These are phyloP conservation scores for Nothoprocta perdicaria DNA, from an alignment of 2,113 vertebrate species.

Conservation along the genomic window DNA sequence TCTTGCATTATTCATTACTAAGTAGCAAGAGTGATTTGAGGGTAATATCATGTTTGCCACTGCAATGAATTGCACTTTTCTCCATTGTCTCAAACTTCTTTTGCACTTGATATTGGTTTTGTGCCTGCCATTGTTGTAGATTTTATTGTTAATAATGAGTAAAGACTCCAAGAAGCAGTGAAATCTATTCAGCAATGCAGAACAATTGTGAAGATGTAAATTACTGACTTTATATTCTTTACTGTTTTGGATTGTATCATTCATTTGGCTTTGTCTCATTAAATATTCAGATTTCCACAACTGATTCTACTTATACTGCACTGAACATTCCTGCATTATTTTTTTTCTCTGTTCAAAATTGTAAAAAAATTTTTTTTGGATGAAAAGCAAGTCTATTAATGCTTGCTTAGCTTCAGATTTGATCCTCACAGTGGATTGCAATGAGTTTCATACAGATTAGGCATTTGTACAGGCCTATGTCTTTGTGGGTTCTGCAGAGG, in stretches of 20 bases:
- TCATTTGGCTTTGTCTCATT: neutral
- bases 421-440: neutral
- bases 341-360: neutral
- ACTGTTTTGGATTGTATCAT: neutral
- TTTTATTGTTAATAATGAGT: neutral
- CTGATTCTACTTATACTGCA: neutral
- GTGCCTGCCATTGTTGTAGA: neutral
- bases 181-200: neutral
- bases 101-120: neutral
- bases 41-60: neutral
- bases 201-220: neutral
- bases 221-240: neutral
- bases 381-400: neutral
- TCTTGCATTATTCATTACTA: neutral
- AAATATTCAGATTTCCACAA: neutral
- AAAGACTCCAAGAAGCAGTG: neutral
- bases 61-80: neutral
- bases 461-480: neutral
- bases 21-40: neutral
- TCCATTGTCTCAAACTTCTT: neutral
- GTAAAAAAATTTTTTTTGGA: neutral
- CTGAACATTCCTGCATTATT: neutral
- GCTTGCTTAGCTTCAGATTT: neutral
- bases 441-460: neutral
- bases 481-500: neutral